Evolutionary conservation across 1,140 invertebrate species (phyloP).

Genomic region (Himalopsyche phryganea): DNA sequence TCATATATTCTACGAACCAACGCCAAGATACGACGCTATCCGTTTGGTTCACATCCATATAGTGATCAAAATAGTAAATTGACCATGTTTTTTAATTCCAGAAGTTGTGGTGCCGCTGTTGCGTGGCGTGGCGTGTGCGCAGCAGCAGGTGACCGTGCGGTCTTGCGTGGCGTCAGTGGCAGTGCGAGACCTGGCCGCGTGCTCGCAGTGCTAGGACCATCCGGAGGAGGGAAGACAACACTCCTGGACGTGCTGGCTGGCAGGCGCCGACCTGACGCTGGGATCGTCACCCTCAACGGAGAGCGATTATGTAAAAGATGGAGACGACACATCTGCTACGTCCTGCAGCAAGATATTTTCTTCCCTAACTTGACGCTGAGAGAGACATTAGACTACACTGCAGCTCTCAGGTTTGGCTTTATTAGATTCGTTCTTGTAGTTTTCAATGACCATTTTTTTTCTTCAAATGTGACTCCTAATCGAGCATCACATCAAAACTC

Average conservation of each 20-base stretch:
- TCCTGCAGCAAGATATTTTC: conserved; percentile 82
- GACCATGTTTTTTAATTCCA: background rate
- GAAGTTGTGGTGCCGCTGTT: conserved; percentile 23
- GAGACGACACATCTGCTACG: conserved; percentile 76
- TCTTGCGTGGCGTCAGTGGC: conserved; percentile 25
- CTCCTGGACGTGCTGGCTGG: conserved; percentile 74
- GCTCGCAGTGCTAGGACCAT: conserved; percentile 80
- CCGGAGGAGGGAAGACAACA: conserved; percentile 79
- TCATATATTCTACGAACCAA: too few relatives aligned
- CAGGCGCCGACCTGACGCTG: conserved; percentile 62
- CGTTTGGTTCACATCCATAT: too few relatives aligned
- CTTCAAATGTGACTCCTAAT: too few relatives aligned
- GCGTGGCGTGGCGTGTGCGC: conserved; percentile 25
- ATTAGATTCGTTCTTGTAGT: too few relatives aligned
- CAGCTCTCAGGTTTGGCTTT: conserved; percentile 53
- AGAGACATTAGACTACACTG: conserved; percentile 75
- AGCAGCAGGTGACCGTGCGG: conserved; percentile 15
- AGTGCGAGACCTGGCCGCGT: conserved; percentile 64
- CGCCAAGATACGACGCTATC: too few relatives aligned
- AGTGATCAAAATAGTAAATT: too few relatives aligned
- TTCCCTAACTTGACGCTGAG: conserved; percentile 76
- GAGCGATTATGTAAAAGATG: conserved; percentile 72
- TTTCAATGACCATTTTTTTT: too few relatives aligned
- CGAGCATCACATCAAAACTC: too few relatives aligned
- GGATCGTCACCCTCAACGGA: conserved; percentile 71